Evolutionary conservation across 2,113 vertebrate genomes (phyloP).

Genomic region (Acrocephalus kingi): DNA sequence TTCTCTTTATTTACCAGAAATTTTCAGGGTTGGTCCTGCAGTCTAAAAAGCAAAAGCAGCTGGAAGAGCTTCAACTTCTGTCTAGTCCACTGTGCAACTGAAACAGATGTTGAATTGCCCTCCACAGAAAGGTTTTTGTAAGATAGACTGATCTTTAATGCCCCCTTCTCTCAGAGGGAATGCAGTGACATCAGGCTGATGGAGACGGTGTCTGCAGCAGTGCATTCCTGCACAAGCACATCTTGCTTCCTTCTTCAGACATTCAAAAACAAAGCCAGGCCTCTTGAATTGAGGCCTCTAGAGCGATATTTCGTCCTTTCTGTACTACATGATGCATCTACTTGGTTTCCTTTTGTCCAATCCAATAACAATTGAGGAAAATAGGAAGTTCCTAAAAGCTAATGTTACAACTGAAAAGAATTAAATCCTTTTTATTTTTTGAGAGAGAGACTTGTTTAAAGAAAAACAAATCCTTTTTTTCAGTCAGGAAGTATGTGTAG

Average conservation of each 20-base stretch:
- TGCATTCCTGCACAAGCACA: background rate
- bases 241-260: background rate
- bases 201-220: background rate
- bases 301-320: background rate
- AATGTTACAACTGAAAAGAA: background rate
- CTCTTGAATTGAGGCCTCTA: background rate
- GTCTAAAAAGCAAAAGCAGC: background rate
- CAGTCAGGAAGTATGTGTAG: background rate
- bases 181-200: background rate
- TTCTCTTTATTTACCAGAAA: background rate
- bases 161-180: background rate
- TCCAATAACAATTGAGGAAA: background rate
- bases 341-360: background rate
- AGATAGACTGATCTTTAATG: background rate
- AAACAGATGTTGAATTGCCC: background rate
- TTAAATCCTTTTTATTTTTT: background rate
- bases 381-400: background rate
- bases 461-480: background rate
- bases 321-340: rapidly evolving
- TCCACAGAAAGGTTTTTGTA: background rate
- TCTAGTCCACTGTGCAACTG: background rate
- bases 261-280: background rate
- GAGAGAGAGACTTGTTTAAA: background rate
- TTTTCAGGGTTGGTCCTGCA: background rate
- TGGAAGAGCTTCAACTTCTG: background rate